These are phyloP conservation scores for Diadema setosum DNA, from an alignment of 35 echinoderm and acorn worm genomes.

Conservation along the genomic window DNA sequence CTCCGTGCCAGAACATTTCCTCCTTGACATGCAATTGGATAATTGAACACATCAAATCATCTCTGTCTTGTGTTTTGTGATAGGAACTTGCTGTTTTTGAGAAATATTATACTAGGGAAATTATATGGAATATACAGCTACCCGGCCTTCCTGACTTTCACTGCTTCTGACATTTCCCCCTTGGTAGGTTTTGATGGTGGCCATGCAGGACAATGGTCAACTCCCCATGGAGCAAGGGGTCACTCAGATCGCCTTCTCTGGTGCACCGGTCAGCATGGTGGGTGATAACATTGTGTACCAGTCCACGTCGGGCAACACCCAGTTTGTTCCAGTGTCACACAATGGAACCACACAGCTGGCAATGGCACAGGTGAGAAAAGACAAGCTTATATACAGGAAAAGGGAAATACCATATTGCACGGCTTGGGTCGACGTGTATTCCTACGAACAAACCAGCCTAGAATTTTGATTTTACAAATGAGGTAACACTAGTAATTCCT, in stretches of 20 bases:
- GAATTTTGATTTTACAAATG: too few relatives aligned
- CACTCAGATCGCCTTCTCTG: constrained; percentile 54
- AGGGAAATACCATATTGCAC: too few relatives aligned
- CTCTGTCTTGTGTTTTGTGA: too few relatives aligned
- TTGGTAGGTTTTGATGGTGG: constrained; percentile 84
- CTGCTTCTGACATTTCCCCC: not conserved
- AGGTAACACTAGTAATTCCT: too few relatives aligned
- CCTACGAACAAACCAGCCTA: too few relatives aligned
- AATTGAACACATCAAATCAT: too few relatives aligned
- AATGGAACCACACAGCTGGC: constrained; percentile 41
- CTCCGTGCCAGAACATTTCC: too few relatives aligned
- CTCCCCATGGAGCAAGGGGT: constrained; percentile 48
- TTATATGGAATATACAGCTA: not conserved
- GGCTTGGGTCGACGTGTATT: too few relatives aligned
- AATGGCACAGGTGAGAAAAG: constrained; percentile 51
- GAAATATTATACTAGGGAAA: too few relatives aligned
- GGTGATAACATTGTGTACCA: constrained; percentile 88
- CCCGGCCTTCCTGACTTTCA: not conserved
- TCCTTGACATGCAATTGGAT: too few relatives aligned
- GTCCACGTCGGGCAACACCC: constrained; percentile 57
- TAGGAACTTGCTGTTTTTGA: too few relatives aligned
- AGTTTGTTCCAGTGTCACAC: constrained; percentile 82
- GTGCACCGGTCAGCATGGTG: constrained; percentile 81
- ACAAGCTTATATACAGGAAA: too few relatives aligned
- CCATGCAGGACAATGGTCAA: constrained; percentile 83